These are phyloP conservation scores for Eueremaeus valkanovi DNA, from an alignment of 2,888 invertebrate genomes.

Conservation along the genomic window DNA sequence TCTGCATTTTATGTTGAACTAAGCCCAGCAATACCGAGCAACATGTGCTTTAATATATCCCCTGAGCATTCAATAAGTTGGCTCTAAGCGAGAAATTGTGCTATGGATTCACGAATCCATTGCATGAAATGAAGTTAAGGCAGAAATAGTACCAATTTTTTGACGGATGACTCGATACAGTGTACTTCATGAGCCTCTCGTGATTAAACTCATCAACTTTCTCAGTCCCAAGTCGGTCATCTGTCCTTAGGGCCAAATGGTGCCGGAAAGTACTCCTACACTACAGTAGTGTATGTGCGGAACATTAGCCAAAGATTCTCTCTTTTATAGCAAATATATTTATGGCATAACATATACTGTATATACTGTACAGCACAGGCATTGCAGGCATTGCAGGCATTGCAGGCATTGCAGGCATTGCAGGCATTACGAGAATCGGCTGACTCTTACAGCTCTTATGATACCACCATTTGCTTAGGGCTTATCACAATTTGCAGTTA, in stretches of 20 bases:
- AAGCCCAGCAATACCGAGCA: constrained; percentile 19
- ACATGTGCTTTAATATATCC: constrained; percentile 24
- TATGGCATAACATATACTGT: constrained; percentile 4
- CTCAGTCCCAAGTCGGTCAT: constrained; percentile 19
- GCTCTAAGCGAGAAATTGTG: neutral
- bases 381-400: too few relatives aligned
- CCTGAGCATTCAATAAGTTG: constrained; percentile 28
- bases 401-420: too few relatives aligned
- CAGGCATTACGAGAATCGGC: too few relatives aligned
- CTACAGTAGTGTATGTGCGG: neutral
- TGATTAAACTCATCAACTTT: constrained; percentile 22
- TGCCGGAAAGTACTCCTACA: neutral
- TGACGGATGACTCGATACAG: constrained; percentile 12
- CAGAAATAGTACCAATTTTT: constrained; percentile 3
- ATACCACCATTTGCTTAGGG: constrained; percentile 4
- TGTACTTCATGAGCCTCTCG: constrained; percentile 11
- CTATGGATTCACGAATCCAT: neutral
- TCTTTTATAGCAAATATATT: neutral
- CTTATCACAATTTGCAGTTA: constrained; percentile 31
- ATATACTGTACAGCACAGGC: too few relatives aligned
- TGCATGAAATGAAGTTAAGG: constrained; percentile 11
- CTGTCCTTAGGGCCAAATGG: constrained; percentile 12
- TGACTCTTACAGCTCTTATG: neutral
- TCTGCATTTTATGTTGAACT: neutral
- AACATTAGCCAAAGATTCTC: neutral